phyloP scores from a whole-genome alignment of 1,140 invertebrate genomes.

The Achatina immaculata region DNA sequence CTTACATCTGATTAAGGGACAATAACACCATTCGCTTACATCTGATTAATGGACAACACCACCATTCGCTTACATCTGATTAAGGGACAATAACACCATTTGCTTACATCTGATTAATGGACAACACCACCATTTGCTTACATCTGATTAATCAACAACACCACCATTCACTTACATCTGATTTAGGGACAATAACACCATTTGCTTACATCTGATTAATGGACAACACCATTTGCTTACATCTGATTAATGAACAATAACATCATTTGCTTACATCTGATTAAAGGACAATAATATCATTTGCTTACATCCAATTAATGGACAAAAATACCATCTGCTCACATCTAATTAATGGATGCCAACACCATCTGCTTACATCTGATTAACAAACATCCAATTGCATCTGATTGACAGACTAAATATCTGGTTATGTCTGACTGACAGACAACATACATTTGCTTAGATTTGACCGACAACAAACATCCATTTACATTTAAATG shows the following conservation, averaged over 20 bases:
- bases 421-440: too few relatives aligned
- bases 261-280: not conserved
- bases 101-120: slow-evolving; percentile 8
- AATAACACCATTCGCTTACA: not conserved
- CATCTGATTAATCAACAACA: not conserved
- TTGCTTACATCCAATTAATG: slow-evolving; percentile 6
- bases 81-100: too few relatives aligned
- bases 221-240: not conserved
- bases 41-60: not conserved
- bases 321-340: not conserved
- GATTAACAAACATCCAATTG: not conserved
- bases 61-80: not conserved
- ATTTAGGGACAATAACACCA: not conserved
- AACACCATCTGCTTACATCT: not conserved
- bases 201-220: not conserved
- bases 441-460: too few relatives aligned
- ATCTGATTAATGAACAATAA: not conserved
- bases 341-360: not conserved
- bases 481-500: too few relatives aligned
- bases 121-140: not conserved
- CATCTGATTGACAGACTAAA: too few relatives aligned
- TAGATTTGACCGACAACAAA: not conserved
- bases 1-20: not conserved
- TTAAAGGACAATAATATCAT: not conserved
- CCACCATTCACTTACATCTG: not conserved